Evolutionary conservation across 1,140 invertebrate species (phyloP).

Genomic region (Delia radicum): DNA sequence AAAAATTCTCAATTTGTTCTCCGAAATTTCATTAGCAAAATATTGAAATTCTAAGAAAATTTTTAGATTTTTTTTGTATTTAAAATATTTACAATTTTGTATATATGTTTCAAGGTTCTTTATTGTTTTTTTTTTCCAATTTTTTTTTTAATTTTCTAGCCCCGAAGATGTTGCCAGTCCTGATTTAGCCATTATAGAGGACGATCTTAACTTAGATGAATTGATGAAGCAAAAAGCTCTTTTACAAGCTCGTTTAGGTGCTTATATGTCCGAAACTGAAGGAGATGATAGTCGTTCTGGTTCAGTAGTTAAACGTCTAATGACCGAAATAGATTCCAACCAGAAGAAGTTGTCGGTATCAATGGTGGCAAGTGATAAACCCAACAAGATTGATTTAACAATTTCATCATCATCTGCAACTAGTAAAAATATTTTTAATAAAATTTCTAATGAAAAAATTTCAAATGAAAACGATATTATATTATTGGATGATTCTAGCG

Average conservation of each 20-base stretch:
- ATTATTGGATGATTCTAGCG: constrained; percentile 58
- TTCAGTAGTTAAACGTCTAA: neutral
- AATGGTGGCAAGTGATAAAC: neutral
- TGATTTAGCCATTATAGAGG: constrained; percentile 74
- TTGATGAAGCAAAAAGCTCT: constrained; percentile 84
- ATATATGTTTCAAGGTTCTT: too few species aligned
- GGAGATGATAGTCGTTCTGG: constrained; percentile 37
- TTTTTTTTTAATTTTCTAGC: too few species aligned
- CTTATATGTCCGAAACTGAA: constrained; percentile 60
- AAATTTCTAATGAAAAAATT: constrained; percentile 48
- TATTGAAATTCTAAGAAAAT: too few species aligned
- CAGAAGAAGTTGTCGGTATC: neutral
- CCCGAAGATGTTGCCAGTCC: constrained; percentile 72
- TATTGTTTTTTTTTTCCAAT: too few species aligned
- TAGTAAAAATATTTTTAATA: constrained; percentile 52
- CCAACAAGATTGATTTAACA: constrained; percentile 33
- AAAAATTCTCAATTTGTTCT: too few species aligned
- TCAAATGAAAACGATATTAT: constrained; percentile 56
- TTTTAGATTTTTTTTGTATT: neutral
- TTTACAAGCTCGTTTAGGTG: constrained; percentile 64
- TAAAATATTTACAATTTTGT: constrained; percentile 41
- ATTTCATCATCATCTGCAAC: constrained; percentile 42
- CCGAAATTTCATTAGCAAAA: too few species aligned
- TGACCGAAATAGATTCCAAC: neutral
- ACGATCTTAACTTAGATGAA: constrained; percentile 81